A percentile compares a stretch with the other conserved stretches of the same genome.
Evolutionary conservation across 2,888 invertebrate genomes (phyloP).

Genomic region (Conistra vaccinii): DNA sequence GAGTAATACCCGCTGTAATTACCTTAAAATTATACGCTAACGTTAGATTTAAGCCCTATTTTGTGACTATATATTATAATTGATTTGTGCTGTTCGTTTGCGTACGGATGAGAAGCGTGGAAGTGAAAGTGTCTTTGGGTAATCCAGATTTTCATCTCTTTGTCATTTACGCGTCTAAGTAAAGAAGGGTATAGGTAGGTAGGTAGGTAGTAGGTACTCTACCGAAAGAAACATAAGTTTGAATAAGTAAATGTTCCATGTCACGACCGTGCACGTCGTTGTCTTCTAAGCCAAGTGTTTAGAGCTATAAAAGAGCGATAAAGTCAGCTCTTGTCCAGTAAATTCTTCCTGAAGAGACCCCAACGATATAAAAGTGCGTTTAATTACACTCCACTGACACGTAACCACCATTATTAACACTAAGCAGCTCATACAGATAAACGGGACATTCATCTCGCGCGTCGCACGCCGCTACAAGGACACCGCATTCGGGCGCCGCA

Average conservation of each 20-base stretch:
- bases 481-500: constrained; percentile 52
- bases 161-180: neutral
- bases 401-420: constrained; percentile 77
- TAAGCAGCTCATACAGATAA: constrained; percentile 75
- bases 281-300: constrained; percentile 53
- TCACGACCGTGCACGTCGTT: neutral
- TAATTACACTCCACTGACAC: constrained; percentile 74
- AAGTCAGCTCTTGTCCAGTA: constrained; percentile 59
- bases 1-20: constrained; percentile 46
- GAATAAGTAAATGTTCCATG: constrained; percentile 17
- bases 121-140: neutral
- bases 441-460: constrained; percentile 68
- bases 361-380: constrained; percentile 68
- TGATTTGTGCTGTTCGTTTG: constrained; percentile 5
- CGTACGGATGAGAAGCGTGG: neutral
- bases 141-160: too few relatives aligned
- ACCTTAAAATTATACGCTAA: constrained; percentile 32
- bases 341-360: constrained; percentile 49
- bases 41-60: constrained; percentile 13
- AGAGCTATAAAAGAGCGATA: constrained; percentile 58
- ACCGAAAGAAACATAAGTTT: constrained; percentile 12
- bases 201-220: too few relatives aligned
- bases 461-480: constrained; percentile 44
- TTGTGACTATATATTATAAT: constrained; percentile 22
- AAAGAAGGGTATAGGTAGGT: neutral